Evolutionary conservation across 1,140 invertebrate species (phyloP).

Genomic region (Anastrepha obliqua): DNA sequence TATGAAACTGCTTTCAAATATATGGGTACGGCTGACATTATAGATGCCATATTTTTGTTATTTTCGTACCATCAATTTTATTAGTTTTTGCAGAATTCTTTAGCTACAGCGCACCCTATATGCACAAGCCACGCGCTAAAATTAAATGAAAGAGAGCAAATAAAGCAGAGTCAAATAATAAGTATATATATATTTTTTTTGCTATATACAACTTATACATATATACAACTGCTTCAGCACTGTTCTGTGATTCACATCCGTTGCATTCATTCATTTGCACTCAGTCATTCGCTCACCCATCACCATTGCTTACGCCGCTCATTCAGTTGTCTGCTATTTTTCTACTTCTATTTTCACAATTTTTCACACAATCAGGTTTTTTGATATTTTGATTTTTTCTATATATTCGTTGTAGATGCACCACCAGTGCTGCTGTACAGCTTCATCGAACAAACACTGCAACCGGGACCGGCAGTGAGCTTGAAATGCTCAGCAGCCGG

Average conservation of each 20-base stretch:
- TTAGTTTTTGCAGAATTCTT: too few species aligned
- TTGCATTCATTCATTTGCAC: conserved; percentile 47
- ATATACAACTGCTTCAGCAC: background rate
- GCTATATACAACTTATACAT: background rate
- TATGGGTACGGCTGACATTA: too few species aligned
- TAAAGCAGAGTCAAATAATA: background rate
- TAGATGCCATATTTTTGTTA: too few species aligned
- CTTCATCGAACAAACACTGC: conserved; percentile 88
- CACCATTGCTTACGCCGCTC: background rate
- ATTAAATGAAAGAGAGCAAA: background rate
- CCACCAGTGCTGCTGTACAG: conserved; percentile 86
- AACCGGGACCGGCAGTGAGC: conserved; percentile 88
- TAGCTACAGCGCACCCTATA: too few species aligned
- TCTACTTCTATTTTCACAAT: conserved; percentile 48
- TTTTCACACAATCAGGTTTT: conserved; percentile 36
- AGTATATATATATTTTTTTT: background rate
- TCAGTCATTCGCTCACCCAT: conserved; percentile 5
- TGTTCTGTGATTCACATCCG: conserved; percentile 16
- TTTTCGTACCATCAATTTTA: too few species aligned
- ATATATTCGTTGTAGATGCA: conserved; percentile 80
- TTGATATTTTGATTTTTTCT: conserved; percentile 61
- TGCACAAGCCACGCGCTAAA: too few species aligned
- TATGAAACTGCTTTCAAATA: too few species aligned
- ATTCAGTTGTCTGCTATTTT: conserved; percentile 10
- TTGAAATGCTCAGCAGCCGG: conserved; percentile 90